Base-by-base conservation (phyloP, 2,113 vertebrate genomes). In the Oryzias celebensis region DNA sequence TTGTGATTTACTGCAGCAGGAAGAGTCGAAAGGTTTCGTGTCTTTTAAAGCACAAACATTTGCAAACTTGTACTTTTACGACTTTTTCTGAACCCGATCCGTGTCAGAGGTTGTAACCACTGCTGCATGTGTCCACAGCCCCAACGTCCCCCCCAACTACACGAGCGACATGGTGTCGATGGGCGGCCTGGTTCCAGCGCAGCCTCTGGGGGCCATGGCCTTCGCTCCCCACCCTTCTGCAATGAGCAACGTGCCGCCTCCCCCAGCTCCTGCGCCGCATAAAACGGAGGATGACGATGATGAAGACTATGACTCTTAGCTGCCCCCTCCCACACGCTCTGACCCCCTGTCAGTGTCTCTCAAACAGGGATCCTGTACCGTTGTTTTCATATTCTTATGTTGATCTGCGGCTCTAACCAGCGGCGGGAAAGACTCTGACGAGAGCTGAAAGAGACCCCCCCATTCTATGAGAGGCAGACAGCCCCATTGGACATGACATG, bases 271-370 rank as follows among this genome's bases (percentile, higher is more conserved):
- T 0, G 53, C 55, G 18, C 89, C 77, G 14, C 85, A 85, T 62
- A 86, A 88, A 60, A 81, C 86, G 14, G 86, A 87, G 31, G 89
- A 89, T 0, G 88, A 91, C 13, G 88, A 93, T 2, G 94, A 95
- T 10, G 94, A 95, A 70, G 94, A 96, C 68, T 96, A 96, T 74
- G 94, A 96, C 84, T 95, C 93, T 86, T 96, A 96, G 93, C 92
- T 71, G 73, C 62, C 53, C 62, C 22, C n/a, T 14, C 31, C 22
- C 2, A 8, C 53, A 6, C 42, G 0, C 57, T 24, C 55, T 8
- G 28, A 17, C 42, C 10, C 24, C 26, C 55, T 46, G 41, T 36
- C 63, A 5, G 57, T 17, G 22, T 51, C 22, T 23, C 22, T 36
- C 20, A 28, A 50, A 12, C 36, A 2, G 36, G 55, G 45, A 59